Percentiles rank a stretch among this genome's conserved stretches.
These are phyloP conservation scores for Melopsittacus undulatus DNA, from an alignment of 2,797 vertebrate species.

Conservation along the genomic window DNA sequence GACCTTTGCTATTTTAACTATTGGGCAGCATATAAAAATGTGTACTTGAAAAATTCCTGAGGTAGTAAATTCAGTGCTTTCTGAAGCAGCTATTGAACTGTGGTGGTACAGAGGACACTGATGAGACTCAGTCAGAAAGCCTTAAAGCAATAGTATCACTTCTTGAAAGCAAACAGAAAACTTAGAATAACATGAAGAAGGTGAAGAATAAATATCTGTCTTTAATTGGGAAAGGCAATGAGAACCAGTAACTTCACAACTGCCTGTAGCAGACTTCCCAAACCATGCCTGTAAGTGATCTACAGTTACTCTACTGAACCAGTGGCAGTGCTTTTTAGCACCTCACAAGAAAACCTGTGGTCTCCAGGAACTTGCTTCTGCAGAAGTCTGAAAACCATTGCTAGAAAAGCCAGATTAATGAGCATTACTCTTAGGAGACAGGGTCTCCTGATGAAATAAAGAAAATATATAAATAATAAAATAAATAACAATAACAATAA, in stretches of 20 bases:
- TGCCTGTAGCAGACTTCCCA: neutral
- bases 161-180: neutral
- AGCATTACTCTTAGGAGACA: neutral
- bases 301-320: neutral
- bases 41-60: neutral
- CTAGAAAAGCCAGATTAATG: neutral
- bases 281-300: neutral
- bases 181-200: neutral
- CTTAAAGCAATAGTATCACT: neutral
- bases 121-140: neutral
- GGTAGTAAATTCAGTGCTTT: neutral
- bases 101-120: neutral
- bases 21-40: neutral
- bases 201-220: neutral
- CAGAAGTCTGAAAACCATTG: neutral
- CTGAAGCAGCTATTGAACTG: fast-evolving
- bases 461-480: too few relatives aligned
- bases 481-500: neutral
- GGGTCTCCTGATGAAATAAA: neutral
- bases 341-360: neutral
- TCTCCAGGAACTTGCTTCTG: neutral
- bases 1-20: neutral
- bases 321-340: neutral
- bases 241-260: neutral
- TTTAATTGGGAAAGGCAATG: neutral